These are phyloP conservation scores for Microchirus variegatus DNA, from an alignment of 2,797 vertebrate species.

Conservation along the genomic window DNA sequence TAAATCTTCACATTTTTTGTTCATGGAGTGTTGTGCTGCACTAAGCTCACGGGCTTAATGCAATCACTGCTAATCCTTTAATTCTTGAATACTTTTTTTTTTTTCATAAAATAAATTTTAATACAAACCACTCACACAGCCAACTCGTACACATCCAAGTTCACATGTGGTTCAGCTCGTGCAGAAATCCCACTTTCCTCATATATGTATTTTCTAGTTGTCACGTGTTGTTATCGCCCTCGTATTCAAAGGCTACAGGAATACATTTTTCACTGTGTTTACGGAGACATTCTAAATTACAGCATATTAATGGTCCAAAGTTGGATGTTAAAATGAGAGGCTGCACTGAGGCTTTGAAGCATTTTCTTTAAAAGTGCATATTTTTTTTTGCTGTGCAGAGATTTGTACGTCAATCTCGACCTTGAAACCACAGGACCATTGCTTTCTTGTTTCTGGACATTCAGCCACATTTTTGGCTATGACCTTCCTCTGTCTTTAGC, in stretches of 20 bases:
- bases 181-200: neutral
- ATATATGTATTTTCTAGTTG: slow-evolving; percentile 2
- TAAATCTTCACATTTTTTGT: slow-evolving; percentile 39
- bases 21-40: slow-evolving; percentile 30
- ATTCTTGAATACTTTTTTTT: slow-evolving; percentile 33
- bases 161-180: neutral
- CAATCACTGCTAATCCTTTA: slow-evolving; percentile 61
- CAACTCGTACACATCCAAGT: neutral
- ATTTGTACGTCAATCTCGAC: slow-evolving; percentile 55
- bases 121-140: too few species aligned
- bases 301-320: too few species aligned
- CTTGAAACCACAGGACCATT: slow-evolving; percentile 60
- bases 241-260: neutral
- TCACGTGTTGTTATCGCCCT: neutral
- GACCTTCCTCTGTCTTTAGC: slow-evolving; percentile 75
- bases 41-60: slow-evolving; percentile 45
- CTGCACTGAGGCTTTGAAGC: too few species aligned
- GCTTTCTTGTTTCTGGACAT: slow-evolving; percentile 63
- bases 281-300: too few species aligned
- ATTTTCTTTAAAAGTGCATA: neutral
- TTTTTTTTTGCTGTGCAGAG: slow-evolving; percentile 38
- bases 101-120: slow-evolving; percentile 30
- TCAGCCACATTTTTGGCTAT: slow-evolving; percentile 56
- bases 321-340: too few species aligned
- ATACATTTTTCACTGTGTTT: neutral